Conservation (phyloP, 2,888 invertebrate species). For the Chrysina gloriosa region DNA sequence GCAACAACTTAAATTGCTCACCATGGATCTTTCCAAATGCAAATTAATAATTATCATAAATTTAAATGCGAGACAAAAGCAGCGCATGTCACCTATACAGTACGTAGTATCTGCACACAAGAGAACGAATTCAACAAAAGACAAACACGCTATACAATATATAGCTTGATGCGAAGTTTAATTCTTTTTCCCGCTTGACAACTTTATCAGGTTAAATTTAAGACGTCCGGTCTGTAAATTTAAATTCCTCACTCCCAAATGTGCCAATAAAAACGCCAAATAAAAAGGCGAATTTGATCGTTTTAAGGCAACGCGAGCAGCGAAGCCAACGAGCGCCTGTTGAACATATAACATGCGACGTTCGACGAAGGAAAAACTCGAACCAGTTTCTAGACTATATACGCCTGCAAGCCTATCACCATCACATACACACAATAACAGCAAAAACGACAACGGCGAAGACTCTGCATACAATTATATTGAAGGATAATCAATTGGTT, state of each 20-base stretch:
- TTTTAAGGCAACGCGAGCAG: conserved; percentile 5
- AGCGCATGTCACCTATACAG: neutral
- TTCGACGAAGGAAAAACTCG: conserved; percentile 32
- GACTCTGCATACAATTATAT: conserved; percentile 43
- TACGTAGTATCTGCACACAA: neutral
- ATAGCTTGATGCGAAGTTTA: conserved; percentile 31
- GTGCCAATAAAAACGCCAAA: conserved; percentile 42
- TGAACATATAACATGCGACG: conserved; percentile 3
- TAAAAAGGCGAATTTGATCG: conserved; percentile 41
- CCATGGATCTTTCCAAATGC: conserved; percentile 18
- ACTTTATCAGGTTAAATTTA: conserved; percentile 39
- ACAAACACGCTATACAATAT: conserved; percentile 7
- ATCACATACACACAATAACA: conserved; percentile 26
- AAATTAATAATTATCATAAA: conserved; percentile 36
- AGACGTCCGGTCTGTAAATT: conserved; percentile 39
- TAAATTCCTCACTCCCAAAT: conserved; percentile 37
- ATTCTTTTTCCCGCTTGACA: conserved; percentile 30
- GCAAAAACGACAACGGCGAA: conserved; percentile 27
- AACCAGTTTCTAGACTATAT: conserved; percentile 36
- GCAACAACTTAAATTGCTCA: neutral
- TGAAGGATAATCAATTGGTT: conserved; percentile 46
- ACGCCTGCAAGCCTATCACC: conserved; percentile 27
- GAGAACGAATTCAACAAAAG: conserved; percentile 2
- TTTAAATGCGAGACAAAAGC: conserved; percentile 30
- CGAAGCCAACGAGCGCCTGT: neutral